phyloP scores from a whole-genome alignment of 2,797 vertebrate species.

The Leucoraja ocellata region DNA sequence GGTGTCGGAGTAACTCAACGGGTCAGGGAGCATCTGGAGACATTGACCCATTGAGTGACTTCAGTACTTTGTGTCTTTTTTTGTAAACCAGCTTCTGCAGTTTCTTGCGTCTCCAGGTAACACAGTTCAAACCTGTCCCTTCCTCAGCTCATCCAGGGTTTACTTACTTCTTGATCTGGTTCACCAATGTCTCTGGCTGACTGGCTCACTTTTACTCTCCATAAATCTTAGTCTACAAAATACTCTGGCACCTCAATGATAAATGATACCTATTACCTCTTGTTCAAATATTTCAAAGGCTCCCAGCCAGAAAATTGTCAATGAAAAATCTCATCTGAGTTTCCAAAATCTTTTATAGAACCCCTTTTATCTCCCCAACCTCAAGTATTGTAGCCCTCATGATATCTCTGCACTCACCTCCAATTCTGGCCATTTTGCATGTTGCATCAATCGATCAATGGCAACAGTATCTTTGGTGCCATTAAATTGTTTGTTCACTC shows the following conservation, averaged over 20 bases:
- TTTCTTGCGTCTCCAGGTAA: neutral
- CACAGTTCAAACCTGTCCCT: too few relatives aligned
- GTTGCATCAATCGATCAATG: too few relatives aligned
- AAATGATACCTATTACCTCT: too few relatives aligned
- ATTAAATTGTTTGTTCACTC: neutral
- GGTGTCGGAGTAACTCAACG: too few relatives aligned
- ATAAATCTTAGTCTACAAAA: too few relatives aligned
- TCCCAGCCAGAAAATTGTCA: neutral
- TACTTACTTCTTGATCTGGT: neutral
- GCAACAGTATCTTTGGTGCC: neutral
- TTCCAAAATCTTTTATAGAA: neutral
- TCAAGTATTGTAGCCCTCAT: neutral
- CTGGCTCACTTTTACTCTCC: too few relatives aligned
- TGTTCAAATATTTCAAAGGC: too few relatives aligned
- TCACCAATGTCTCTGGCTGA: neutral
- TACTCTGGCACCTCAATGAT: too few relatives aligned
- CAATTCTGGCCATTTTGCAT: neutral
- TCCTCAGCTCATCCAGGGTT: neutral
- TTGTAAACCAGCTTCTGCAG: too few relatives aligned
- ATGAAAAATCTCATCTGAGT: neutral
- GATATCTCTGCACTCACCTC: neutral
- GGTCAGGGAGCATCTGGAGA: too few relatives aligned
- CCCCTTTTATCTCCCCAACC: neutral
- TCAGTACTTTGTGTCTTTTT: too few relatives aligned
- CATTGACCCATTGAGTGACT: too few relatives aligned